Percentiles rank a stretch among this genome's conserved stretches.
These are phyloP conservation scores for Parnassius orleans DNA, from an alignment of 2,888 invertebrate species.

Conservation along the genomic window DNA sequence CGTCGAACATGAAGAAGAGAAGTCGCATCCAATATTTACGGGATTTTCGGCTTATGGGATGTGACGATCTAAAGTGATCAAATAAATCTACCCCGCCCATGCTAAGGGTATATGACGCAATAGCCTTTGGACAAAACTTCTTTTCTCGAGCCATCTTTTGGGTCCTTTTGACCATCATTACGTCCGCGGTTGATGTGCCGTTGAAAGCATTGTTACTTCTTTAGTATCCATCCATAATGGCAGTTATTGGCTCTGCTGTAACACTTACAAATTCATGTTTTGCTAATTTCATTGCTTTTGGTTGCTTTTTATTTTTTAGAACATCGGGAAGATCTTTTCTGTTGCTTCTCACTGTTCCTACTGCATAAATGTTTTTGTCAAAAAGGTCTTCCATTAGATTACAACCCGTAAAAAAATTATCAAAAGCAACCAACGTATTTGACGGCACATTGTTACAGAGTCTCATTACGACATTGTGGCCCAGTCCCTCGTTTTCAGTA, in stretches of 20 bases:
- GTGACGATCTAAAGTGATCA: slow-evolving; percentile 37
- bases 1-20: slow-evolving; percentile 39
- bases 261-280: slow-evolving; percentile 40
- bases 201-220: slow-evolving; percentile 36
- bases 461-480: slow-evolving; percentile 33
- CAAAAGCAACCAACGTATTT: slow-evolving; percentile 40
- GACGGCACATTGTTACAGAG: slow-evolving; percentile 32
- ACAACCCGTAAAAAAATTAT: slow-evolving; percentile 41
- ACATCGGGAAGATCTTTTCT: slow-evolving; percentile 38
- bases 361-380: slow-evolving; percentile 36
- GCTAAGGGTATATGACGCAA: slow-evolving; percentile 39
- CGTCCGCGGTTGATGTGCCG: slow-evolving; percentile 37
- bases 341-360: slow-evolving; percentile 39
- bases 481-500: slow-evolving; percentile 34
- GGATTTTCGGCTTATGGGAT: slow-evolving; percentile 35
- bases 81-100: slow-evolving; percentile 47
- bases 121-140: slow-evolving; percentile 42
- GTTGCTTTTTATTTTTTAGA: slow-evolving; percentile 33
- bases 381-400: slow-evolving; percentile 35
- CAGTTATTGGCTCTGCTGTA: slow-evolving; percentile 36
- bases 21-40: slow-evolving; percentile 44
- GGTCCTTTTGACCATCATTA: slow-evolving; percentile 36
- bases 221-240: slow-evolving; percentile 36
- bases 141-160: slow-evolving; percentile 43
- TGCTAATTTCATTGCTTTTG: slow-evolving; percentile 34